Evolutionary conservation across 2,888 invertebrate genomes (phyloP).

Genomic region (Trissonchulus latispiculum): DNA sequence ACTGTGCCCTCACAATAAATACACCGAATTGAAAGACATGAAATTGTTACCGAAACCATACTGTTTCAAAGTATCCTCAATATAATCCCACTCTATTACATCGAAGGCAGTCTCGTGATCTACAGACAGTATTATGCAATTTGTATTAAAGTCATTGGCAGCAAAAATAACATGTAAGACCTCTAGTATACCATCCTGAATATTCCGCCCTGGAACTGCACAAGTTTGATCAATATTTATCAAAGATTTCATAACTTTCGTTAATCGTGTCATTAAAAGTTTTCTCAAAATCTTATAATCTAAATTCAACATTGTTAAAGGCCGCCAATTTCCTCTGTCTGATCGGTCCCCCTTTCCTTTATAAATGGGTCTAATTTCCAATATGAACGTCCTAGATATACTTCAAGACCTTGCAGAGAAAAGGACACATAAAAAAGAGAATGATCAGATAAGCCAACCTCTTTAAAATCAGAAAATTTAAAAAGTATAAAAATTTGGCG

Average conservation of each 20-base stretch:
- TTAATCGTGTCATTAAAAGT: slow-evolving; percentile 6
- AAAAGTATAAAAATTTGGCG: not conserved
- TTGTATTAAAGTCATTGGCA: not conserved
- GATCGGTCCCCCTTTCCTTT: slow-evolving; percentile 9
- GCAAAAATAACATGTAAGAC: not conserved
- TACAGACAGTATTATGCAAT: slow-evolving; percentile 5
- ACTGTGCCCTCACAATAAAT: not conserved
- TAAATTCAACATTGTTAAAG: slow-evolving; percentile 15
- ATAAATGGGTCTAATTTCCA: slow-evolving; percentile 13
- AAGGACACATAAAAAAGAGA: not conserved
- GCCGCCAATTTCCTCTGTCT: slow-evolving; percentile 13
- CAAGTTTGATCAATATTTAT: slow-evolving; percentile 12
- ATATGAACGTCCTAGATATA: not conserved
- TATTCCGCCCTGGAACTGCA: slow-evolving; percentile 12
- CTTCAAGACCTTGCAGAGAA: too few species aligned
- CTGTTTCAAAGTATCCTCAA: not conserved
- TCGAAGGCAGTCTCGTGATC: slow-evolving; percentile 13
- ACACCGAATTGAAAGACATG: not conserved
- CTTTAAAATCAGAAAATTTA: not conserved
- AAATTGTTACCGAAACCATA: slow-evolving; percentile 8
- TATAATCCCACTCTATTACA: slow-evolving; percentile 7
- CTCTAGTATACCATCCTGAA: slow-evolving; percentile 15
- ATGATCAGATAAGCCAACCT: not conserved
- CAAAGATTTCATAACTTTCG: not conserved
- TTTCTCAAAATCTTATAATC: slow-evolving; percentile 18